phyloP scores from a whole-genome alignment of 2,797 vertebrate species.

The Huso huso region DNA sequence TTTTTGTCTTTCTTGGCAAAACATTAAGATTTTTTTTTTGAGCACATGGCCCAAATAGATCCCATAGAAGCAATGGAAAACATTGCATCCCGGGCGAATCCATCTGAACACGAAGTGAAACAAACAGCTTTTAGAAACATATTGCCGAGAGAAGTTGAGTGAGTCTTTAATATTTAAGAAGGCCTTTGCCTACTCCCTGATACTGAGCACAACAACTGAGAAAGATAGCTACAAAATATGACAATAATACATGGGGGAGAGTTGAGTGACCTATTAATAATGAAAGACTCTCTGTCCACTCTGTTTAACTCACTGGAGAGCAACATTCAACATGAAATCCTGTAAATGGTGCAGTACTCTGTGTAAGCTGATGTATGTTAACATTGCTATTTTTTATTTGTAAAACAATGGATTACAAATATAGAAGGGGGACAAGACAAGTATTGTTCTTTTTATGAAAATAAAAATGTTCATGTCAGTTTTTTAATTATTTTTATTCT shows the following conservation, averaged over 20 bases:
- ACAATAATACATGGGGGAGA: constrained; percentile 20
- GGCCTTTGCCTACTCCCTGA: constrained; percentile 40
- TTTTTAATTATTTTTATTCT: constrained; percentile 8
- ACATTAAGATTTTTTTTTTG: no score
- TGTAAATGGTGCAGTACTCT: neutral
- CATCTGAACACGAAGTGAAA: constrained; percentile 11
- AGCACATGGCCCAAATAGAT: no score
- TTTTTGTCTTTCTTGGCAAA: no score
- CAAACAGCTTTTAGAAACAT: constrained; percentile 28
- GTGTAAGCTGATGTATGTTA: constrained; percentile 15
- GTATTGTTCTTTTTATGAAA: constrained; percentile 6
- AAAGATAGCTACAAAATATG: constrained; percentile 27
- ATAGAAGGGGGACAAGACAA: neutral
- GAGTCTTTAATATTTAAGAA: constrained; percentile 74
- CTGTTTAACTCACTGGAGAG: constrained; percentile 27
- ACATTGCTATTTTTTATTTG: constrained; percentile 31
- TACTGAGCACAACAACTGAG: constrained; percentile 24
- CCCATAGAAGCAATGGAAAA: neutral
- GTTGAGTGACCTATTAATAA: constrained; percentile 41
- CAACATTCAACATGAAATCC: constrained; percentile 8
- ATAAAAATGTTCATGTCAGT: constrained; percentile 4
- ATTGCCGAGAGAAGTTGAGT: constrained; percentile 38
- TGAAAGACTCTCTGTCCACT: constrained; percentile 22
- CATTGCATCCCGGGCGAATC: constrained; percentile 4
- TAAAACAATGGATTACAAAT: neutral